Conservation (phyloP, 92 coral and sea anemone species). For the Phymanthus crucifer region DNA sequence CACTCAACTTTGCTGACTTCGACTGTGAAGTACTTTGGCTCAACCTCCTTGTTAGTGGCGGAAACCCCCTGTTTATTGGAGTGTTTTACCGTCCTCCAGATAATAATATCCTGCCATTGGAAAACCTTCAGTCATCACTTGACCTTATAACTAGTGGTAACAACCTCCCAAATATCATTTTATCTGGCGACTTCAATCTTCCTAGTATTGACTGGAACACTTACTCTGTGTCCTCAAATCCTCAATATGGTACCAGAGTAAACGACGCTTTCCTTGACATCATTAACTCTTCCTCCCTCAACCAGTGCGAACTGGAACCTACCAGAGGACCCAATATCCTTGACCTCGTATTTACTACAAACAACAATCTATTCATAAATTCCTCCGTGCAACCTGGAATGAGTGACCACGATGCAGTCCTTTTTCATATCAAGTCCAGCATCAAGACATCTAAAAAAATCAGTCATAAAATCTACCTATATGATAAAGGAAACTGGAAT, state of each 20-base stretch:
- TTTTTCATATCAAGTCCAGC: slow-evolving; percentile 7
- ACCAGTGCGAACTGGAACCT: slow-evolving; percentile 28
- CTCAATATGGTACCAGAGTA: slow-evolving; percentile 40
- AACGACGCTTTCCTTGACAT: slow-evolving; percentile 32
- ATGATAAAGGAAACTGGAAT: neutral
- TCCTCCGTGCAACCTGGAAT: slow-evolving; percentile 20
- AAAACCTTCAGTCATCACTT: slow-evolving; percentile 10
- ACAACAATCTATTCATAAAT: neutral
- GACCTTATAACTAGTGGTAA: slow-evolving; percentile 12
- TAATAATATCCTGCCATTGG: slow-evolving; percentile 12
- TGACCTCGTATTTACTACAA: slow-evolving; percentile 31
- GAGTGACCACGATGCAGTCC: slow-evolving; percentile 34
- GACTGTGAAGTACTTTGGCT: slow-evolving; percentile 38
- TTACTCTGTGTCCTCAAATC: slow-evolving; percentile 18
- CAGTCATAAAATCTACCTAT: neutral
- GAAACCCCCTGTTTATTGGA: slow-evolving; percentile 34
- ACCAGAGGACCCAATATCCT: slow-evolving; percentile 29
- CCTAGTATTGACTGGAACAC: slow-evolving; percentile 37
- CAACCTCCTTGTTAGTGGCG: slow-evolving; percentile 27
- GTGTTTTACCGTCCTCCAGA: slow-evolving; percentile 41
- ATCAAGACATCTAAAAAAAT: neutral
- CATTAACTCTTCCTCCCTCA: slow-evolving; percentile 14
- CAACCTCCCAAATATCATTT: slow-evolving; percentile 30
- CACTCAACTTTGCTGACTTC: slow-evolving; percentile 5
- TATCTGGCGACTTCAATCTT: slow-evolving; percentile 41